phyloP scores from a whole-genome alignment of 2,113 vertebrate species.

The Camarhynchus parvulus region DNA sequence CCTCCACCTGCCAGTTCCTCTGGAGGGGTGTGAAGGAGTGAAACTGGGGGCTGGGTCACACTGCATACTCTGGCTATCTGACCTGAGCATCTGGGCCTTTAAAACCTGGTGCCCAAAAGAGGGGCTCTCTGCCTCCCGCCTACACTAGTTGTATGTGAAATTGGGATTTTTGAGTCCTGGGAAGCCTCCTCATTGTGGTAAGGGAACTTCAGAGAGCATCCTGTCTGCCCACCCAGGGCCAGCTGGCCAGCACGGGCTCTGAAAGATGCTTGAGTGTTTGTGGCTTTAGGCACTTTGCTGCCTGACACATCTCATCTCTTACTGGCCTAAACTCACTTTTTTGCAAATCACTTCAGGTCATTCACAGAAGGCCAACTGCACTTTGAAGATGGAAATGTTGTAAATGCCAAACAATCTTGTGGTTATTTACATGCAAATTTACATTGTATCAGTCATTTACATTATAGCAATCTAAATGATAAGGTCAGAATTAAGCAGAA shows the following conservation, averaged over 20 bases:
- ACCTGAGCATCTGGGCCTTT: neutral
- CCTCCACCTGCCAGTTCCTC: neutral
- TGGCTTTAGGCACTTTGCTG: conserved; percentile 9
- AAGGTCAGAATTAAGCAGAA: neutral
- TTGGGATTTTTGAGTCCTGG: neutral
- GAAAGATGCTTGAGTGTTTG: neutral
- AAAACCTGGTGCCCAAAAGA: neutral
- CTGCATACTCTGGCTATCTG: neutral
- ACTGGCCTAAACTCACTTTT: neutral
- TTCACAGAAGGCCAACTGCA: neutral
- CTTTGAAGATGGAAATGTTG: conserved; percentile 5
- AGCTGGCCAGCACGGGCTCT: neutral
- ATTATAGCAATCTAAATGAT: neutral
- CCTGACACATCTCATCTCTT: neutral
- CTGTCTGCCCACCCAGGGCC: neutral
- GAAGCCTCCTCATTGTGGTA: neutral
- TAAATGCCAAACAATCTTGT: neutral
- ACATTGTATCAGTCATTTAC: neutral
- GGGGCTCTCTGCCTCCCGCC: neutral
- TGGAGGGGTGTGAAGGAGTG: neutral
- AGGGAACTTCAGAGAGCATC: neutral
- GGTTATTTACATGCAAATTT: neutral
- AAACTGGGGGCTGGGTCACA: neutral
- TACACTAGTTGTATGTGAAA: neutral
- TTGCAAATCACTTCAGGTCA: neutral